These are phyloP conservation scores for Archegozetes longisetosus DNA, from an alignment of 1,140 invertebrate genomes.

Conservation along the genomic window DNA sequence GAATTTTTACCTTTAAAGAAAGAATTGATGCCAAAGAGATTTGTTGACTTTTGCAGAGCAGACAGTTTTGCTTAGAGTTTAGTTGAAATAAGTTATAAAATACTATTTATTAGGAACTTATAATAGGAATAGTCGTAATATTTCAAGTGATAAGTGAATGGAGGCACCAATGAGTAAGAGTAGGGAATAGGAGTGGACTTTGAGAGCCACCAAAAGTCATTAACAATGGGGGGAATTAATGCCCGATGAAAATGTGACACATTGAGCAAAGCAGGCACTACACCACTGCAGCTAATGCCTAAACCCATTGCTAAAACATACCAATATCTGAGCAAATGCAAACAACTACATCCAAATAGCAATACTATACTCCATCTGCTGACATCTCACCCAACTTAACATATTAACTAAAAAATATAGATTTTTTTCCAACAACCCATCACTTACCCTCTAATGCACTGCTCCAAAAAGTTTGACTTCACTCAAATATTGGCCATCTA, in stretches of 20 bases:
- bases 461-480: too few species aligned
- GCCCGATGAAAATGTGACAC: background rate
- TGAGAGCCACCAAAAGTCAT: background rate
- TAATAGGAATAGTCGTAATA: background rate
- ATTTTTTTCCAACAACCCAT: background rate
- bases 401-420: background rate
- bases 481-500: too few species aligned
- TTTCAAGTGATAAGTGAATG: background rate
- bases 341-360: background rate
- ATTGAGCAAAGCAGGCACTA: background rate
- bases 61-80: too few species aligned
- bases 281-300: background rate
- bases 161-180: background rate
- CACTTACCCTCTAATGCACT: background rate
- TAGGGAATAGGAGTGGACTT: background rate
- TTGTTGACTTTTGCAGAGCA: background rate
- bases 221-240: background rate
- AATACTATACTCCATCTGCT: background rate
- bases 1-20: too few species aligned
- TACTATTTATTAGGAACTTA: background rate
- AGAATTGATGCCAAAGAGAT: too few species aligned
- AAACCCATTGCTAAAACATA: background rate
- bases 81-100: background rate
- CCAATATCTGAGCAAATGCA: background rate
- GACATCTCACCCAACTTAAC: background rate